Percentiles rank a stretch among this genome's conserved stretches.
Evolutionary conservation across 2,113 vertebrate genomes (phyloP).

Genomic region (Cyanoderma ruficeps): DNA sequence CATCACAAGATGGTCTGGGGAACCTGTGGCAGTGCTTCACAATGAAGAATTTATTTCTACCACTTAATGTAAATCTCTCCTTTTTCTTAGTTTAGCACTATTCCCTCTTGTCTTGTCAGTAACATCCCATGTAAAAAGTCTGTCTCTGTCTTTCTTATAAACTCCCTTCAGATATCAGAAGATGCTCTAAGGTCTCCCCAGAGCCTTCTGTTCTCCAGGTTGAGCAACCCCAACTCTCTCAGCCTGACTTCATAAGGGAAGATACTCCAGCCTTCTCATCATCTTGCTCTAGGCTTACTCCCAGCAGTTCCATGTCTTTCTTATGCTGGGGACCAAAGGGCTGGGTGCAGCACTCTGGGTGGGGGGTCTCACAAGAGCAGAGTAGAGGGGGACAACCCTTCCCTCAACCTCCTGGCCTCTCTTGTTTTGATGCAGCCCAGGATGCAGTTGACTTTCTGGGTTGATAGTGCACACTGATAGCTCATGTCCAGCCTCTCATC

Average conservation of each 20-base stretch:
- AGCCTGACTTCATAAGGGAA: neutral
- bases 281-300: neutral
- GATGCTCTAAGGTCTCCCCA: neutral
- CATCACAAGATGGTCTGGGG: neutral
- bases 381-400: neutral
- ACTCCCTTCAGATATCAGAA: neutral
- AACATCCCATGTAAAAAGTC: neutral
- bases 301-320: neutral
- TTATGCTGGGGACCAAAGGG: neutral
- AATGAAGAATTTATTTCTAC: neutral
- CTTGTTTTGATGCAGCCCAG: neutral
- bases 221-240: neutral
- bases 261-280: neutral
- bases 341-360: neutral
- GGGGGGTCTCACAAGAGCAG: neutral
- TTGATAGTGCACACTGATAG: neutral
- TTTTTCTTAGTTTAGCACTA: neutral
- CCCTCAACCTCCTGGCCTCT: rapidly evolving
- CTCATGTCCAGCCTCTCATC: neutral
- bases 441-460: neutral
- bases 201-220: neutral
- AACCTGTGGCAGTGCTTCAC: neutral
- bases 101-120: neutral
- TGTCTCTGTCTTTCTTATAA: neutral
- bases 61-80: neutral